These are phyloP conservation scores for Craterocephalus amniculus DNA, from an alignment of 2,797 vertebrate genomes.

Conservation along the genomic window DNA sequence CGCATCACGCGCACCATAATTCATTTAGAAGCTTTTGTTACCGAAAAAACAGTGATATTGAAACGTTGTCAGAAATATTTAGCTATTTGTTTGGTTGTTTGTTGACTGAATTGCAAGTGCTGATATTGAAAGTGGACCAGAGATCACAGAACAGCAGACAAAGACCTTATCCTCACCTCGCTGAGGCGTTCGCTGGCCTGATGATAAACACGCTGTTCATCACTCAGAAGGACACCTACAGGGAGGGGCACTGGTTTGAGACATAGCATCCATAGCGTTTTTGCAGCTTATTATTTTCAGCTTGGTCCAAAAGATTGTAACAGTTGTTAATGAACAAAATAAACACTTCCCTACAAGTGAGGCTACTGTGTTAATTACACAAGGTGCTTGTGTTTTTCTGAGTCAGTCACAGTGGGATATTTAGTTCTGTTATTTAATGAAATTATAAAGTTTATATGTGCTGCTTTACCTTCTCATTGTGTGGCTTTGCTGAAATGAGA, in stretches of 20 bases:
- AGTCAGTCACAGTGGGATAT: not conserved
- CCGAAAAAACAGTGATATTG: not conserved
- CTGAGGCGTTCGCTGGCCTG: slow-evolving; percentile 42
- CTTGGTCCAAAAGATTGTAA: not conserved
- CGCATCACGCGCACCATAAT: not conserved
- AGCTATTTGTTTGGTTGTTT: not conserved
- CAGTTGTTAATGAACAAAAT: not conserved
- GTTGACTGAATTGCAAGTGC: slow-evolving; percentile 22
- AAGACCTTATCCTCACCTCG: slow-evolving; percentile 28
- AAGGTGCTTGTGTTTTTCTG: not conserved
- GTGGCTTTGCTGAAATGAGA: slow-evolving; percentile 20
- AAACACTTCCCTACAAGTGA: not conserved
- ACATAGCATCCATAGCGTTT: not conserved
- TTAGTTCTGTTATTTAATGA: not conserved
- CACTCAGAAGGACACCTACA: slow-evolving; percentile 48
- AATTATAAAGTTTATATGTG: slow-evolving; percentile 5
- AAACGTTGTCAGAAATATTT: not conserved
- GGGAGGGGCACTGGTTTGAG: slow-evolving; percentile 20
- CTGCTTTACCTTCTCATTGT: slow-evolving; percentile 10
- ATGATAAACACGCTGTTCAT: slow-evolving; percentile 52
- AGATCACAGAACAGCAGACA: slow-evolving; percentile 34
- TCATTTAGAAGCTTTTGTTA: not conserved
- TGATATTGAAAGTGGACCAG: slow-evolving; percentile 29
- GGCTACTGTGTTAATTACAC: no score
- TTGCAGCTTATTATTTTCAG: slow-evolving; percentile 3